Evolutionary conservation across 2,797 vertebrate species (phyloP).

Genomic region (Galaxias olidus): DNA sequence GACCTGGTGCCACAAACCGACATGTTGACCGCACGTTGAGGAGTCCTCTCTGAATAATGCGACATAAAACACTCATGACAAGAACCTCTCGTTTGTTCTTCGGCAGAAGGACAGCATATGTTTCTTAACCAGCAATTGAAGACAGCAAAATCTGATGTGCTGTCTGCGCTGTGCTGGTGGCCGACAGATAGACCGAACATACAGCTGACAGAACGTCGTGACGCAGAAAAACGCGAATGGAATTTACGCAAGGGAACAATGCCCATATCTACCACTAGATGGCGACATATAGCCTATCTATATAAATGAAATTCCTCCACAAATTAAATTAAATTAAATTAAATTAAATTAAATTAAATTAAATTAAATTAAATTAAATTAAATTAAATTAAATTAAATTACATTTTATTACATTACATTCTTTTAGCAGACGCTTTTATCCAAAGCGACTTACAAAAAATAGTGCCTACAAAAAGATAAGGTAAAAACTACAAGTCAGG

Average conservation of each 20-base stretch:
- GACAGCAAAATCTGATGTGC: neutral
- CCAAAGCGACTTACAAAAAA: no score
- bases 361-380: no score
- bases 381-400: no score
- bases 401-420: no score
- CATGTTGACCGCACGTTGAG: constrained; percentile 39
- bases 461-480: no score
- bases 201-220: neutral
- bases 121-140: neutral
- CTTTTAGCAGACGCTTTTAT: no score
- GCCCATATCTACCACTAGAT: neutral
- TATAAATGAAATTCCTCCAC: neutral
- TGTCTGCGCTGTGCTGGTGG: neutral
- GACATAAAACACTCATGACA: constrained; percentile 69
- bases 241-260: no score
- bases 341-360: no score
- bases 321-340: no score
- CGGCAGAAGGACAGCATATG: constrained; percentile 48
- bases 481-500: no score
- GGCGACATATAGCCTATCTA: neutral
- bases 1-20: constrained; percentile 39
- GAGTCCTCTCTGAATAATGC: constrained; percentile 58
- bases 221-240: neutral
- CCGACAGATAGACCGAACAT: neutral
- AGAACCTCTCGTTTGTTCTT: constrained; percentile 36